Percentiles rank a stretch among this genome's conserved stretches.
Conservation (phyloP, 2,113 vertebrate genomes). For the Neotragus pygmaeus region DNA sequence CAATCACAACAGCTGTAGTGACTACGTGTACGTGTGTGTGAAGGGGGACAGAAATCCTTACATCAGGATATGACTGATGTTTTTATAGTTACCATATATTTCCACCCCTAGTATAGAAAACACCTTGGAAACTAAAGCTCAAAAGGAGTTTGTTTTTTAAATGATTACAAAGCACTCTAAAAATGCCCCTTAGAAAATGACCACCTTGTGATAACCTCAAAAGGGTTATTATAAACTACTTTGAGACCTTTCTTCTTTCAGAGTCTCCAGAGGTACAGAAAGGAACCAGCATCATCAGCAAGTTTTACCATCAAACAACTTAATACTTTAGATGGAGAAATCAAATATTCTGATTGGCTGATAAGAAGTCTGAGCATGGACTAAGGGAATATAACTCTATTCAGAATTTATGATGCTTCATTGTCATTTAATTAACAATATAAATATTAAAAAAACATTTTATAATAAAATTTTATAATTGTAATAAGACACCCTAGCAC, state of each 20-base stretch:
- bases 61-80: not conserved
- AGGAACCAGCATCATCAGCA: not conserved
- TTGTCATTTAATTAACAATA: constrained; percentile 83
- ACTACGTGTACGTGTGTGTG: not conserved
- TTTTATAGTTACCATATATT: not conserved
- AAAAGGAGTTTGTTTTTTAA: not conserved
- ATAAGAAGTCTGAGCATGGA: constrained; percentile 74
- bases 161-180: not conserved
- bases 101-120: not conserved
- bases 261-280: not conserved
- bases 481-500: constrained; percentile 75
- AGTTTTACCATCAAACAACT: constrained; percentile 4
- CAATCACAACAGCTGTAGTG: not conserved
- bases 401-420: constrained; percentile 79
- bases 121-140: not conserved
- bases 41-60: not conserved
- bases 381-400: constrained; percentile 75
- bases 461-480: constrained; percentile 84
- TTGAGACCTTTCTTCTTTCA: not conserved
- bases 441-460: constrained; percentile 84
- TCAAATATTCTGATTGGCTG: constrained; percentile 72
- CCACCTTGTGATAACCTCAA: not conserved
- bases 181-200: not conserved
- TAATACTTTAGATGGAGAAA: constrained; percentile 42
- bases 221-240: not conserved